Evolutionary conservation across 2,797 vertebrate species (phyloP).

Genomic region (Dryobates pubescens): DNA sequence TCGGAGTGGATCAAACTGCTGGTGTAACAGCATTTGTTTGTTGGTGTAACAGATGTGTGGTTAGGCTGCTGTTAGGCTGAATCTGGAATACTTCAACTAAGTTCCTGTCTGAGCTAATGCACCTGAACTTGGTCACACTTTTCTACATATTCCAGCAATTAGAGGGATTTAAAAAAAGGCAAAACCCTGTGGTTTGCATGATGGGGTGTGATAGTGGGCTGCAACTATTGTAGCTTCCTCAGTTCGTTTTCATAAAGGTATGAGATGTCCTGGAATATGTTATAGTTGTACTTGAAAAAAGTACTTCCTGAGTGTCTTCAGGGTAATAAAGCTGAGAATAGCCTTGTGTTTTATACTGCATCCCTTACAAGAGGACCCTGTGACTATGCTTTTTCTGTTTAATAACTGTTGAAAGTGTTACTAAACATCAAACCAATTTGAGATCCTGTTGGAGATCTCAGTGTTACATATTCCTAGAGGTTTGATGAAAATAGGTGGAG

Average conservation of each 20-base stretch:
- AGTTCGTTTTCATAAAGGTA: background rate
- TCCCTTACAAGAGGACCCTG: background rate
- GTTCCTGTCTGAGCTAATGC: background rate
- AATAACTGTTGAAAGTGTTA: background rate
- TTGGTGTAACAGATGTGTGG: background rate
- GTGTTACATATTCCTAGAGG: background rate
- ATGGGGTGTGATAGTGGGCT: background rate
- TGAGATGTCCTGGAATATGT: background rate
- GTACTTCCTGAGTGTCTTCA: background rate
- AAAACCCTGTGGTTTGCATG: background rate
- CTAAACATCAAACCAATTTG: background rate
- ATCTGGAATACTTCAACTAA: background rate
- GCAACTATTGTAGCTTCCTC: background rate
- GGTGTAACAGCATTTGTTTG: background rate
- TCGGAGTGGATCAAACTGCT: background rate
- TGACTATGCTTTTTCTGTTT: background rate
- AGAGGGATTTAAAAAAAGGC: background rate
- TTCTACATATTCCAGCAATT: background rate
- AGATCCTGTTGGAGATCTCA: background rate
- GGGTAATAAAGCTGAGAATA: background rate
- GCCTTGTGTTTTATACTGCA: background rate
- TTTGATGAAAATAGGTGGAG: background rate
- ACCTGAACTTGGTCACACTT: background rate
- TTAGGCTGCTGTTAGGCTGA: background rate
- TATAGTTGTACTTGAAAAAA: background rate